A percentile compares a stretch with the other conserved stretches of the same genome.
These are phyloP conservation scores for Helarctos malayanus DNA, from an alignment of 2,797 vertebrate species.

Conservation along the genomic window DNA sequence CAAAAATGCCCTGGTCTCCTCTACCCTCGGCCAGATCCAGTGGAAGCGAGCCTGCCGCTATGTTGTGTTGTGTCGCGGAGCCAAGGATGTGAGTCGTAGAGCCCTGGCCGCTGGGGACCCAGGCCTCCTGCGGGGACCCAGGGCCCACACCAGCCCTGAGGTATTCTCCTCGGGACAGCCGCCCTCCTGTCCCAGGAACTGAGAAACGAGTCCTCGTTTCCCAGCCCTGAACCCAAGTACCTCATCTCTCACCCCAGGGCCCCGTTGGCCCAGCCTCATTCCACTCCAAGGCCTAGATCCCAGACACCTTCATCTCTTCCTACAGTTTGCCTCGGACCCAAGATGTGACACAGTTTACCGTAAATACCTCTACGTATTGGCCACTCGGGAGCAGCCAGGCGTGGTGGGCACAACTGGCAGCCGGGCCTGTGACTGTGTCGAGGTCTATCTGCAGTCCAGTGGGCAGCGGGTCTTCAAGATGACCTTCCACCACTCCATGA, in stretches of 20 bases:
- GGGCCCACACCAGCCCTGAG: not conserved
- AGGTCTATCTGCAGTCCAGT: constrained; percentile 88
- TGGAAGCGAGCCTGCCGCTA: constrained; percentile 87
- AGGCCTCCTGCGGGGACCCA: not conserved
- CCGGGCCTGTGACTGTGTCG: constrained; percentile 86
- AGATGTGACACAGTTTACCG: constrained; percentile 86
- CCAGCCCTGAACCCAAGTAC: not conserved
- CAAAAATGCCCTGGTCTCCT: constrained; percentile 84
- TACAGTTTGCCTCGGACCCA: constrained; percentile 89
- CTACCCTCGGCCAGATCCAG: constrained; percentile 82
- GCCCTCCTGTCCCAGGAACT: not conserved
- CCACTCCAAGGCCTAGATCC: not conserved
- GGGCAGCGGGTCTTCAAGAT: constrained; percentile 88
- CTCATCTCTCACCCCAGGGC: not conserved
- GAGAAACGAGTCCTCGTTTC: not conserved
- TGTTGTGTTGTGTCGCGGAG: constrained; percentile 85
- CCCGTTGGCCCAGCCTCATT: not conserved
- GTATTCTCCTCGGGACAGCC: not conserved
- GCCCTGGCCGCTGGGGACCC: not conserved
- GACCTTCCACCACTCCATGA: constrained; percentile 89
- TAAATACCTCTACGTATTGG: constrained; percentile 89
- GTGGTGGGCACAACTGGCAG: not conserved
- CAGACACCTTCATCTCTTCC: not conserved
- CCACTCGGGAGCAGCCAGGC: constrained; percentile 71
- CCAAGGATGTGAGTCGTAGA: constrained; percentile 88